Conservation (phyloP, 2,113 vertebrate genomes). For the Xerus inauris region DNA sequence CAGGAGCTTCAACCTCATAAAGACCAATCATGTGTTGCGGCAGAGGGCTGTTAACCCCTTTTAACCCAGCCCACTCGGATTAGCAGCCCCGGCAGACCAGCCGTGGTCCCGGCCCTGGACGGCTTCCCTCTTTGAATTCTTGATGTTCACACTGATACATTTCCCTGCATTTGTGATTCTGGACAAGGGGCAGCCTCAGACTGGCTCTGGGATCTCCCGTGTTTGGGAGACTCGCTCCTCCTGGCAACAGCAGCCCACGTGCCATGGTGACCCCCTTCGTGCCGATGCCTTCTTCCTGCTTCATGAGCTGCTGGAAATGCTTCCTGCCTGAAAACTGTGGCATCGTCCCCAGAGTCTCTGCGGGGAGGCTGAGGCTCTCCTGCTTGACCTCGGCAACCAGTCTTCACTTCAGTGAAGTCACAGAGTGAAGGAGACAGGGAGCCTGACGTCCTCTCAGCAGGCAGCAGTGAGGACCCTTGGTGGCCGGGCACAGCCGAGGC, state of each 20-base stretch:
- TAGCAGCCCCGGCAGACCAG: conserved; percentile 58
- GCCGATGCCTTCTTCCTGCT: not conserved
- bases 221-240: not conserved
- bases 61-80: conserved; percentile 85
- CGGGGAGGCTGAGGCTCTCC: not conserved
- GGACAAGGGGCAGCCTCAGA: not conserved
- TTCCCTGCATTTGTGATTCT: not conserved
- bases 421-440: not conserved
- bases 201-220: not conserved
- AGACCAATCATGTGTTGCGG: conserved; percentile 96
- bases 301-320: not conserved
- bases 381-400: rapidly evolving
- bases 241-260: rapidly evolving
- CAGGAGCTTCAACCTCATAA: conserved; percentile 97
- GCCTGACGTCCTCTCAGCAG: not conserved
- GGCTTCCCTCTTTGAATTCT: not conserved
- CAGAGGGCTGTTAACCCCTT: conserved; percentile 91
- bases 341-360: not conserved
- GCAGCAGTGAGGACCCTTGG: not conserved
- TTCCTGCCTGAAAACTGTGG: not conserved
- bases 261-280: not conserved
- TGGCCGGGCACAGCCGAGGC: too few species aligned
- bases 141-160: not conserved
- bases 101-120: not conserved
- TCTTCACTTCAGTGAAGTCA: not conserved